A percentile compares a stretch with the other conserved stretches of the same genome.
Conservation (phyloP, 1,140 invertebrate genomes). For the Calosoma granatense region DNA sequence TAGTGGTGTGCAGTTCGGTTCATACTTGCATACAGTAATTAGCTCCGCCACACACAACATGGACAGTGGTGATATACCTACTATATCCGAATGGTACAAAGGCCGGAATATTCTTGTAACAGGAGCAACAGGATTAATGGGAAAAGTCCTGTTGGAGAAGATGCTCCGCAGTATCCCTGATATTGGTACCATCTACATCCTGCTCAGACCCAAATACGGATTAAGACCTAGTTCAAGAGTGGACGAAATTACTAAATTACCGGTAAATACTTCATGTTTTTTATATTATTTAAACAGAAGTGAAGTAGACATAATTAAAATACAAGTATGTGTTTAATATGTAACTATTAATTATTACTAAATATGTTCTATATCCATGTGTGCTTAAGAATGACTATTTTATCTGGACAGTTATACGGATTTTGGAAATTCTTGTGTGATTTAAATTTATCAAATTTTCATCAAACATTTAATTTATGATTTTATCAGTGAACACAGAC, state of each 20-base stretch:
- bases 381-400: no score
- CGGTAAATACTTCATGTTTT: constrained; percentile 26
- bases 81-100: constrained; percentile 25
- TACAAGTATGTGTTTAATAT: background rate
- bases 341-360: background rate
- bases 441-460: no score
- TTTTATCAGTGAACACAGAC: no score
- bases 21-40: no score
- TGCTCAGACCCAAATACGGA: constrained; percentile 60
- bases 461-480: no score
- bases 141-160: constrained; percentile 77
- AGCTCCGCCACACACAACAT: no score
- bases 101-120: constrained; percentile 52
- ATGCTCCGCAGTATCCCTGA: constrained; percentile 57
- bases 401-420: no score
- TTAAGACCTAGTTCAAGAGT: constrained; percentile 35
- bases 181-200: constrained; percentile 52
- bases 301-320: constrained; percentile 1
- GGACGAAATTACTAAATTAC: constrained; percentile 28
- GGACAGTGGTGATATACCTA: no score
- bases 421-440: no score
- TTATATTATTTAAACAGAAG: background rate
- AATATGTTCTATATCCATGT: no score
- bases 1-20: no score
- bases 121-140: constrained; percentile 72